phyloP scores from a whole-genome alignment of 2,888 invertebrate genomes.

The Coleophora flavipennella region DNA sequence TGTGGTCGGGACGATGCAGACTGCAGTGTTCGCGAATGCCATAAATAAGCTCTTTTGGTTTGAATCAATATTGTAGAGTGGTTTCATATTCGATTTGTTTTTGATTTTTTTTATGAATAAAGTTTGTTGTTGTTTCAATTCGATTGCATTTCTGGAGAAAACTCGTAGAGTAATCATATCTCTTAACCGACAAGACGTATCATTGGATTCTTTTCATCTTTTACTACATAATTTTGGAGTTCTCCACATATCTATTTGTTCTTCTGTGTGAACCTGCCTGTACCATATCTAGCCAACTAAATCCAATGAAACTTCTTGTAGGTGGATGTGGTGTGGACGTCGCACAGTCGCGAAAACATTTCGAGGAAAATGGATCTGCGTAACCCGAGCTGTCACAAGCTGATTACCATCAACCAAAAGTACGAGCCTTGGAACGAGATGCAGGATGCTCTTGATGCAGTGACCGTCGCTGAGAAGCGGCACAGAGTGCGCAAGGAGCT shows the following conservation, averaged over 20 bases:
- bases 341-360: conserved; percentile 33
- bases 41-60: too few relatives aligned
- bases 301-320: conserved; percentile 17
- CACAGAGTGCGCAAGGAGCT: conserved; percentile 26
- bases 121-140: too few relatives aligned
- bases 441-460: conserved; percentile 48
- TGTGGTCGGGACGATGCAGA: too few relatives aligned
- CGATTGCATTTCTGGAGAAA: too few relatives aligned
- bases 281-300: too few relatives aligned
- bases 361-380: conserved; percentile 57
- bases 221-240: not conserved
- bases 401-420: conserved; percentile 42
- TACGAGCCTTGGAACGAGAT: conserved; percentile 56
- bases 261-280: too few relatives aligned
- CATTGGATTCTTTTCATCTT: conserved; percentile 5
- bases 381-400: conserved; percentile 43
- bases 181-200: conserved; percentile 2
- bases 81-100: too few relatives aligned
- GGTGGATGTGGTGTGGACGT: conserved; percentile 45
- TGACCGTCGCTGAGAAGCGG: conserved; percentile 37
- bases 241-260: too few relatives aligned
- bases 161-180: too few relatives aligned
- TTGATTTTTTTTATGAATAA: too few relatives aligned
- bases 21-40: too few relatives aligned
- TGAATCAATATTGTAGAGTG: too few relatives aligned